Percentiles rank a stretch among this genome's conserved stretches.
Evolutionary conservation across 2,797 vertebrate species (phyloP).

Genomic region (Phrynocephalus forsythii): DNA sequence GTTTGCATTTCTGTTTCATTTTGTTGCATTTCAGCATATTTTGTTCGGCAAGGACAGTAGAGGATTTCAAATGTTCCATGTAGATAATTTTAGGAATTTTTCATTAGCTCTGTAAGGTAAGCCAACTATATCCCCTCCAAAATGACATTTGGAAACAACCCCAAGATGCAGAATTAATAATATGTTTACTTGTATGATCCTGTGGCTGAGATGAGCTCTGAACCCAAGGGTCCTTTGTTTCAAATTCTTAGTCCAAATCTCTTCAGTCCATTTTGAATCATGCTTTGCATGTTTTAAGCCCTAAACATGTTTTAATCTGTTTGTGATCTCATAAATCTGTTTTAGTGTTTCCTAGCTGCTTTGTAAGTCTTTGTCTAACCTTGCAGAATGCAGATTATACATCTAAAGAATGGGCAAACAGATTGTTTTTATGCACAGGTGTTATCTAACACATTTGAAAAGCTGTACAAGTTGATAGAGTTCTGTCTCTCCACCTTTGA

Average conservation of each 20-base stretch:
- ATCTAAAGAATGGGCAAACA: no score
- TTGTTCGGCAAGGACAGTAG: neutral
- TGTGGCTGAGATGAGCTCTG: neutral
- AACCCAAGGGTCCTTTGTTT: neutral
- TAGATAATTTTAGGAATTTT: neutral
- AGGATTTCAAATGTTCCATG: neutral
- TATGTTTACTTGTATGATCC: neutral
- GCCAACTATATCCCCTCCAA: neutral
- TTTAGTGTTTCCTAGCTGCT: neutral
- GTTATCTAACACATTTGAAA: no score
- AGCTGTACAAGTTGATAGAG: neutral
- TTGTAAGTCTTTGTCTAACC: neutral
- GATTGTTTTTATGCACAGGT: no score
- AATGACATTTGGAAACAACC: neutral
- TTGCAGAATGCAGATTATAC: neutral
- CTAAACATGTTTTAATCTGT: neutral
- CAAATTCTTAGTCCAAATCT: neutral
- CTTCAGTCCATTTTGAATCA: neutral
- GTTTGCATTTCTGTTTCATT: neutral
- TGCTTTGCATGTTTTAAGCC: neutral
- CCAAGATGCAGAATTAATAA: neutral
- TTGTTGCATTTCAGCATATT: no score
- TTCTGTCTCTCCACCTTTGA: neutral
- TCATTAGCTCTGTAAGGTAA: no score
- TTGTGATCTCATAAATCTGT: neutral